These are phyloP conservation scores for Apostichopus leukothele DNA, from an alignment of 53 echinoderm and acorn worm genomes.

Conservation along the genomic window DNA sequence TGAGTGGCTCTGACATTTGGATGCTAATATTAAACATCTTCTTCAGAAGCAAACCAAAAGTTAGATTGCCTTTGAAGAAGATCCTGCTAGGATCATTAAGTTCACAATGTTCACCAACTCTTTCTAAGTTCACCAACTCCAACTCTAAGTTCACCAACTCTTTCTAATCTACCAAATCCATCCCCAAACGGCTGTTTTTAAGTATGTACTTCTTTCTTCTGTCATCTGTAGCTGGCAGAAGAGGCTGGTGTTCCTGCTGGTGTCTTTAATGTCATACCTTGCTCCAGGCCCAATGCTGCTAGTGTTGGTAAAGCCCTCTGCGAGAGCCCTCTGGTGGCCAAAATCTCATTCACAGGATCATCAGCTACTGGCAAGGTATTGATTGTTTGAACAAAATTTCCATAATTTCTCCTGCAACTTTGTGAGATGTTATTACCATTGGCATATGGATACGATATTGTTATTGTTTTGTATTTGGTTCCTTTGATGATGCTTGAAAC, in stretches of 20 bases:
- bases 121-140: neutral
- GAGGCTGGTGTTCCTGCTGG: conserved; percentile 70
- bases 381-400: no score
- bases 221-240: conserved; percentile 50
- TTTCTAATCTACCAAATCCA: neutral
- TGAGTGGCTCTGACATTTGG: no score
- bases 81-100: neutral
- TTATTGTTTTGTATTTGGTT: no score
- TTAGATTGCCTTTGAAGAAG: no score
- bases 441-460: no score
- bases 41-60: no score
- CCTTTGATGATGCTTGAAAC: no score
- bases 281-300: conserved; percentile 63
- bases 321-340: conserved; percentile 61
- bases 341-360: conserved; percentile 76
- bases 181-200: neutral
- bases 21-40: no score
- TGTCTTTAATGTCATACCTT: conserved; percentile 65
- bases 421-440: no score
- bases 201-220: neutral
- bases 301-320: conserved; percentile 64
- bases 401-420: no score
- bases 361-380: conserved; percentile 67
- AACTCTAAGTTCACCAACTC: neutral
- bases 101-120: neutral